Percentiles rank a stretch among this genome's conserved stretches.
Evolutionary conservation across 2,888 invertebrate species (phyloP).

Genomic region (Mesorhabditis spiculigera): DNA sequence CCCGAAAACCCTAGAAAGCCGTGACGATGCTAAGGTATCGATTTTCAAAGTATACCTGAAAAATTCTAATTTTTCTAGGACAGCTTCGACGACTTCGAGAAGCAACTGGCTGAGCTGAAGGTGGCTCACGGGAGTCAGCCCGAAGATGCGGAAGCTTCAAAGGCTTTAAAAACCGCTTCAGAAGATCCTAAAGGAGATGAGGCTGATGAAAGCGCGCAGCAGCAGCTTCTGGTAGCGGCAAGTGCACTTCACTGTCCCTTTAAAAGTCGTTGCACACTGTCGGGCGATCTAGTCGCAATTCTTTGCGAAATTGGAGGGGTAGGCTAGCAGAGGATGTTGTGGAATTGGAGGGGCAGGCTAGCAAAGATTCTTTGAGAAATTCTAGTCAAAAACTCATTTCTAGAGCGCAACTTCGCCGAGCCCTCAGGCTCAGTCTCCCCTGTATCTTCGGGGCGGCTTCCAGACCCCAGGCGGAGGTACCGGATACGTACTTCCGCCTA

Average conservation of each 20-base stretch:
- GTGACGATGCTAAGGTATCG: background rate
- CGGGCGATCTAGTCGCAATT: too few relatives aligned
- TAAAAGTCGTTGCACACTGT: too few relatives aligned
- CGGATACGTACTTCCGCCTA: background rate
- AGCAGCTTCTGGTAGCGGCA: background rate
- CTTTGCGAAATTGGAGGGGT: too few relatives aligned
- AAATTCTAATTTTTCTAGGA: background rate
- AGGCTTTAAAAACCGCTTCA: too few relatives aligned
- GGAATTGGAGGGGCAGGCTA: too few relatives aligned
- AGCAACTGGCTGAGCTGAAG: background rate
- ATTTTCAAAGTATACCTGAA: background rate
- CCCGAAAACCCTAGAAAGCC: too few relatives aligned
- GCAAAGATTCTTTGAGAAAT: background rate
- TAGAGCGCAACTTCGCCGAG: too few relatives aligned
- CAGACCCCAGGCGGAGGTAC: background rate
- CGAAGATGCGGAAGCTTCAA: background rate
- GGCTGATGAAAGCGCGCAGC: background rate
- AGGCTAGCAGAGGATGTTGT: too few relatives aligned
- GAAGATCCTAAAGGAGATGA: background rate
- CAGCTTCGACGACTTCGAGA: constrained; percentile 4
- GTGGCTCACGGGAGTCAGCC: background rate
- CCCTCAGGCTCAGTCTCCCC: background rate
- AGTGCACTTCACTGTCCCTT: too few relatives aligned
- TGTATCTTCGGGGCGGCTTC: background rate
- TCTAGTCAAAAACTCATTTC: background rate